phyloP scores from a whole-genome alignment of 53 echinoderm and acorn worm genomes.

The Holothuria scabra region DNA sequence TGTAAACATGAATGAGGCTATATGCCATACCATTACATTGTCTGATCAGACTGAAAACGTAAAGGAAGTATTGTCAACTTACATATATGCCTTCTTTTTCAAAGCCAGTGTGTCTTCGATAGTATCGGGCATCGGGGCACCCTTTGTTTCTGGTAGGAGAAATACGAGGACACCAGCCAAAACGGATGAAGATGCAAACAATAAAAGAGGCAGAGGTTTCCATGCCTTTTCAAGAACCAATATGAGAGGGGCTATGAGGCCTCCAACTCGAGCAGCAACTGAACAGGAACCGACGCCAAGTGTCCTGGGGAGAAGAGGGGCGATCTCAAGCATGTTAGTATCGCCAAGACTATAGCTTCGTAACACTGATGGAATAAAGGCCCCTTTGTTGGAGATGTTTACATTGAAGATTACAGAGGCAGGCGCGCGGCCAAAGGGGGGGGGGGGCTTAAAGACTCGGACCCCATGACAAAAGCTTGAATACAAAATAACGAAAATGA shows the following conservation, averaged over 20 bases:
- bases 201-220: slow-evolving; percentile 11
- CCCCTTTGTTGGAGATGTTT: too few relatives aligned
- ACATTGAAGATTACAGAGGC: too few relatives aligned
- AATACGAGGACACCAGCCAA: slow-evolving; percentile 14
- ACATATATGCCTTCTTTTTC: slow-evolving; percentile 56
- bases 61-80: background rate
- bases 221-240: slow-evolving; percentile 32
- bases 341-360: too few relatives aligned
- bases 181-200: slow-evolving; percentile 8
- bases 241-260: slow-evolving; percentile 53
- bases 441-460: too few relatives aligned
- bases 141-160: slow-evolving; percentile 29
- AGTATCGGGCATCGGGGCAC: slow-evolving; percentile 66
- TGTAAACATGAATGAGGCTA: too few relatives aligned
- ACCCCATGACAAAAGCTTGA: too few relatives aligned
- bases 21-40: too few relatives aligned
- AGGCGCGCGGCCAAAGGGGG: too few relatives aligned
- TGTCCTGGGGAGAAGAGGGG: background rate
- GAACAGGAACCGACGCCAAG: slow-evolving; percentile 51
- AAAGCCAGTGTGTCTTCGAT: slow-evolving; percentile 51
- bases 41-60: too few relatives aligned
- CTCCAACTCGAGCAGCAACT: slow-evolving; percentile 48
- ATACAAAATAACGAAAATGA: too few relatives aligned
- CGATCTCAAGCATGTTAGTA: too few relatives aligned
- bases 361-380: too few relatives aligned